Conservation (phyloP, 1,140 invertebrate genomes). For the Pogonus chalceus region DNA sequence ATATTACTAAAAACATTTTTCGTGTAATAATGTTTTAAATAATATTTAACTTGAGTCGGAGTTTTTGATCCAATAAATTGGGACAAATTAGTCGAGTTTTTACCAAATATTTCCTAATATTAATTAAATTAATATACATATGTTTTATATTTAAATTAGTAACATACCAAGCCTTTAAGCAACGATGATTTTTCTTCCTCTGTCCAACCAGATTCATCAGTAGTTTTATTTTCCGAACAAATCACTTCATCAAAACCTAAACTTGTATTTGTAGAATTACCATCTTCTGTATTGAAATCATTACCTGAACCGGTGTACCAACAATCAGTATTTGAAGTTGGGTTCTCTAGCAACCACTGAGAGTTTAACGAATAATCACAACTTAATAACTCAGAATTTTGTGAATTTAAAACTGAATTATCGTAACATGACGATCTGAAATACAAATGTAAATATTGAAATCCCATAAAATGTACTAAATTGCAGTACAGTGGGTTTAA, state of each 20-base stretch:
- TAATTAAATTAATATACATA: constrained; percentile 8
- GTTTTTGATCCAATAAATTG: constrained; percentile 53
- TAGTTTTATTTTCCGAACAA: constrained; percentile 29
- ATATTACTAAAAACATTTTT: constrained; percentile 17
- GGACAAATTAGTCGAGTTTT: constrained; percentile 49
- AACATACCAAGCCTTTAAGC: constrained; percentile 45
- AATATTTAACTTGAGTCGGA: constrained; percentile 48
- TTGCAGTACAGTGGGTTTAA: neutral
- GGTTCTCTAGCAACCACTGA: constrained; percentile 53
- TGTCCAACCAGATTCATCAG: constrained; percentile 39
- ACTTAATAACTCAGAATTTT: constrained; percentile 41
- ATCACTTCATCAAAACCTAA: constrained; percentile 9
- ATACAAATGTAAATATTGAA: neutral
- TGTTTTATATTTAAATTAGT: constrained; percentile 7
- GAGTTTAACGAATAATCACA: constrained; percentile 53
- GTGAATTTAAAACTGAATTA: constrained; percentile 38
- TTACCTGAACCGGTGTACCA: constrained; percentile 23
- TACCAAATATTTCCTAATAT: constrained; percentile 51
- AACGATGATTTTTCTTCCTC: constrained; percentile 47
- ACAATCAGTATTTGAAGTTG: constrained; percentile 37
- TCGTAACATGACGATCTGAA: constrained; percentile 29
- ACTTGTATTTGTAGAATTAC: neutral
- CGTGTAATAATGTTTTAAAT: constrained; percentile 34
- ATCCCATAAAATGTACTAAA: too few species aligned
- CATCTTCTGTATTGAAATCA: constrained; percentile 8